These are phyloP conservation scores for Ceriagrion tenellum DNA, from an alignment of 2,888 invertebrate species.

Conservation along the genomic window DNA sequence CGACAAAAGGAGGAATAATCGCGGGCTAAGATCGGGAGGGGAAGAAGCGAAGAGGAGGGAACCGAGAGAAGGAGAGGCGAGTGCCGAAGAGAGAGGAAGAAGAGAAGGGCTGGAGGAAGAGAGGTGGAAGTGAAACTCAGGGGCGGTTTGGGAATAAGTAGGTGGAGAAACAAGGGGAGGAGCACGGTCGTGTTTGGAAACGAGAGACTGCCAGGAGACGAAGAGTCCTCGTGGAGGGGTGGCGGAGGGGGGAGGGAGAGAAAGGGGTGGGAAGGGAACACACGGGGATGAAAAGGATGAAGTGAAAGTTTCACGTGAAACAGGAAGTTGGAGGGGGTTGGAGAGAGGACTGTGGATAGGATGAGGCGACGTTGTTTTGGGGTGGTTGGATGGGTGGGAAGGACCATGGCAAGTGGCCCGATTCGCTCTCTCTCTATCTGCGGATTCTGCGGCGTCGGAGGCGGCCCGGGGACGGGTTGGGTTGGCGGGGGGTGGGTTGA, in stretches of 20 bases:
- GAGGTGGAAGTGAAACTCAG: background rate
- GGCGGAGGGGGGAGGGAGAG: too few relatives aligned
- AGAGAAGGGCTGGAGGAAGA: background rate
- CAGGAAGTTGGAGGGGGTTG: background rate
- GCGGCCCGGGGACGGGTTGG: too few relatives aligned
- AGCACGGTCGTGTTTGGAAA: background rate
- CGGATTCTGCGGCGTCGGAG: background rate
- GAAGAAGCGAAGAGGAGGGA: background rate
- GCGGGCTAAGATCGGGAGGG: conserved; percentile 28
- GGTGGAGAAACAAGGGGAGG: background rate
- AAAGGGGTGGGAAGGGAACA: background rate
- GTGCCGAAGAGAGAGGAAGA: background rate
- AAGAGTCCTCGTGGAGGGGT: background rate
- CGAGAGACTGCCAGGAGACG: background rate
- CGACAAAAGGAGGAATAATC: conserved; percentile 16
- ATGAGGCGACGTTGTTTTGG: background rate
- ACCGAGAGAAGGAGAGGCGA: background rate
- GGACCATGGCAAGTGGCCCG: background rate
- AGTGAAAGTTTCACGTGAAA: conserved; percentile 14
- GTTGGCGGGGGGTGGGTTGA: background rate
- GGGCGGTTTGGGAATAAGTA: background rate
- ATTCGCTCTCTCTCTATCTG: background rate
- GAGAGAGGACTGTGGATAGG: background rate
- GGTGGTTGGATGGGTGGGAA: background rate
- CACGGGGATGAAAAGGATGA: background rate